These are phyloP conservation scores for Sialia sialis DNA, from an alignment of 2,113 vertebrate species.

Conservation along the genomic window DNA sequence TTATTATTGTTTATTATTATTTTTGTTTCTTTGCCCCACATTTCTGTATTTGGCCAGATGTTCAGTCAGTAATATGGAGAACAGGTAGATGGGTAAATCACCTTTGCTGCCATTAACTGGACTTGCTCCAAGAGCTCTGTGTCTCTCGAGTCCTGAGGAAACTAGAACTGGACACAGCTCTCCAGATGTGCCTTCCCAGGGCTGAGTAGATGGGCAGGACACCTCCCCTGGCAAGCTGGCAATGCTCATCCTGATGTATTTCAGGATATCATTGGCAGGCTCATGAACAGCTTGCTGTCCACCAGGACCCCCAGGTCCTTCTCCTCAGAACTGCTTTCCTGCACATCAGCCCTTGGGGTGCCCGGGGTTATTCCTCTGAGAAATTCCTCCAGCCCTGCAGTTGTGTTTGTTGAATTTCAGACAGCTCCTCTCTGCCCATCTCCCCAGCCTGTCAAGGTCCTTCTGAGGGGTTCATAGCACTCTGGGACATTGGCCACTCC, in stretches of 20 bases:
- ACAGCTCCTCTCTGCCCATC: not conserved
- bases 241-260: not conserved
- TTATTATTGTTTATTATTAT: not conserved
- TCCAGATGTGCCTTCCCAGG: not conserved
- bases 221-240: not conserved
- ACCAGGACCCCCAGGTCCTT: not conserved
- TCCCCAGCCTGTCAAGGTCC: not conserved
- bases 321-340: not conserved
- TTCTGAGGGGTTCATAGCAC: not conserved
- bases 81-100: not conserved
- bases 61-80: not conserved
- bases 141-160: not conserved
- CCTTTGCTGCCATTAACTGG: not conserved
- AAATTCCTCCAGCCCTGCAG: not conserved
- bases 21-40: not conserved
- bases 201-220: not conserved
- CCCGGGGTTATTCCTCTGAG: not conserved
- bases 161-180: not conserved
- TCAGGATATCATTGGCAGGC: not conserved
- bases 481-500: not conserved
- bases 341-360: not conserved
- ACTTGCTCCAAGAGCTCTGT: not conserved
- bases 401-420: not conserved
- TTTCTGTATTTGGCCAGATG: not conserved
- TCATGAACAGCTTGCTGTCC: not conserved